Evolutionary conservation across 2,113 vertebrate genomes (phyloP), one percentile per base, ranked within the genome.

Genomic region (Boulengeromyrus knoepffleri): DNA sequence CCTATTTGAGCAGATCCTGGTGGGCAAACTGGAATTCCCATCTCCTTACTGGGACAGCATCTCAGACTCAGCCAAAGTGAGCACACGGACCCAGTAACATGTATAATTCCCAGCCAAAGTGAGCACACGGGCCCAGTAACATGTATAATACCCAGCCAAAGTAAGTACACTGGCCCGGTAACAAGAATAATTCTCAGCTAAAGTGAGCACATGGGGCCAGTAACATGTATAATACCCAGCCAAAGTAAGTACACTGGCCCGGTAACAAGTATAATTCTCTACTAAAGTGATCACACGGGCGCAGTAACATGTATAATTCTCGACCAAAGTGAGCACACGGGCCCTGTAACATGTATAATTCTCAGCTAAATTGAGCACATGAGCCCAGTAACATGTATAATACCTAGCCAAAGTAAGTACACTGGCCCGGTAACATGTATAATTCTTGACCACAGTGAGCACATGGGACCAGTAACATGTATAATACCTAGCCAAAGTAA

Each of bases 11-110:
- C 98, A 99, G 96, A 99, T 99, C 94, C 95, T 99, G 89, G 95
- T 96, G 87, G 99, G 99, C 88, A 97, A 97, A 91, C 95, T 99
- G 92, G 98, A 99, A 92, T 99, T 99, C 90, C 99, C 99, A 0
- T 97, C 99, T 74, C 98, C 99, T 1, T 99, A 99, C 94, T 99
- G 99, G 99, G 99, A 99, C 94, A 96, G 95, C 92, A 96, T 99
- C 95, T 98, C 98, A 0, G 96, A 97, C 77, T 97, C 97, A 0
- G 99, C 99, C 36, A 99, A 99, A 97, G 97, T 98, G 94, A 27
- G 89, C 39, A 46, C 31, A n/a, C 58, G 0, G 12, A 8, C 58
- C n/a, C 24, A 0, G 15, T 77, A 77, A 77, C 31, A 27, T 15
- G 70, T 19, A 77, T 62, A 62, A 66, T 66, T 27, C n/a, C 0